A percentile compares a stretch with the other conserved stretches of the same genome.
These are phyloP conservation scores for Tyrannus savana DNA, from an alignment of 2,113 vertebrate genomes.

Conservation along the genomic window DNA sequence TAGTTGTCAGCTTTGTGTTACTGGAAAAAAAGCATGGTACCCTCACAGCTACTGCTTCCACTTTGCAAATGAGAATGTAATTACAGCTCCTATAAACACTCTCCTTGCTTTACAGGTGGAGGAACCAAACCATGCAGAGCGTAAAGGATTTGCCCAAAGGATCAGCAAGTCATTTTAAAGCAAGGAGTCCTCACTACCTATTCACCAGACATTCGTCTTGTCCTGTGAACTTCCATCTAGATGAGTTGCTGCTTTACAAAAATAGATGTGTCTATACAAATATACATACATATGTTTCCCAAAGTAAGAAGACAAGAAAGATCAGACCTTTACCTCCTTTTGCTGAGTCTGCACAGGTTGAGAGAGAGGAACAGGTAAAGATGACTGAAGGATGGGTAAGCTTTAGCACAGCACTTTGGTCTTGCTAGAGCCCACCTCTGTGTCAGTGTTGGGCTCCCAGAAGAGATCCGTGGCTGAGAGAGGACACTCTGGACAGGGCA, in stretches of 20 bases:
- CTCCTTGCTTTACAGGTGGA: constrained; percentile 6
- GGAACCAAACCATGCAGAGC: background rate
- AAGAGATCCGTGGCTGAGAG: background rate
- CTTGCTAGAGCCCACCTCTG: constrained; percentile 25
- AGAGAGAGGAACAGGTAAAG: background rate
- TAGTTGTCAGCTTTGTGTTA: background rate
- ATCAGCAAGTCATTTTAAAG: background rate
- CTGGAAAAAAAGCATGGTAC: background rate
- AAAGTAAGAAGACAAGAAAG: constrained; percentile 30
- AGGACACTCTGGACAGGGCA: background rate
- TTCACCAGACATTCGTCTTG: background rate
- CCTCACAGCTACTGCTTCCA: background rate
- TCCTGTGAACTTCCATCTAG: background rate
- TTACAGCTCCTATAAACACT: background rate
- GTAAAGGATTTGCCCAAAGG: background rate
- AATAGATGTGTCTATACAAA: background rate
- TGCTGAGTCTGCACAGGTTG: constrained; percentile 23
- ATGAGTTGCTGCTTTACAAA: background rate
- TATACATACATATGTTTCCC: background rate
- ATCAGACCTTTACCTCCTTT: constrained; percentile 44
- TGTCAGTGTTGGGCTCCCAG: background rate
- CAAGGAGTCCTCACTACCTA: background rate
- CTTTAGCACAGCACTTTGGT: background rate
- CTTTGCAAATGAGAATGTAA: constrained; percentile 2
- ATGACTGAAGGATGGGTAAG: background rate